A percentile compares a stretch with the other conserved stretches of the same genome.
These are phyloP conservation scores for Entomobrya proxima DNA, from an alignment of 2,888 invertebrate genomes.

Conservation along the genomic window DNA sequence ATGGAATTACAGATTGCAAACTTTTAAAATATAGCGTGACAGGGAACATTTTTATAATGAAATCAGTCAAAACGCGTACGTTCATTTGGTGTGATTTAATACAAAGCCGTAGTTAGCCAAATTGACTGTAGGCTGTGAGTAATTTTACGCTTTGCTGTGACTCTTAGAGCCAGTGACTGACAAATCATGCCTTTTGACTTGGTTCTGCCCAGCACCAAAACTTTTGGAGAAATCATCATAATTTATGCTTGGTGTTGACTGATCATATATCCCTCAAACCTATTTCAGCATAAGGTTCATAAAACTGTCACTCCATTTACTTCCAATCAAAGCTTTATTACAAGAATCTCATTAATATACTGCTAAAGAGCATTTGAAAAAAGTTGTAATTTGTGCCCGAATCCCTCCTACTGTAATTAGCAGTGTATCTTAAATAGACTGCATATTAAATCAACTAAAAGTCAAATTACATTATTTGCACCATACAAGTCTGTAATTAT, in stretches of 20 bases:
- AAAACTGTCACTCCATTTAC: neutral
- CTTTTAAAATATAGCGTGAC: too few relatives aligned
- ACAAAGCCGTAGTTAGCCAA: too few relatives aligned
- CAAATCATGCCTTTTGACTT: neutral
- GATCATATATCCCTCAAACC: neutral
- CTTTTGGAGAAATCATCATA: conserved; percentile 40
- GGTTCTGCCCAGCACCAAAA: conserved; percentile 37
- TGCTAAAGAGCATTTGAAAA: neutral
- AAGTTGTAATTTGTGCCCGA: conserved; percentile 33
- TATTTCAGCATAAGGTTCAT: neutral
- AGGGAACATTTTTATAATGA: too few relatives aligned
- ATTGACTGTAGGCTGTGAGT: too few relatives aligned
- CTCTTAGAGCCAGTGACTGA: neutral
- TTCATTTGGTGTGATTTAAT: too few relatives aligned
- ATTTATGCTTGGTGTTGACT: neutral
- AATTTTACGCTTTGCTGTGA: too few relatives aligned
- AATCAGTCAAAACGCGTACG: too few relatives aligned
- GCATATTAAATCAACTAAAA: neutral
- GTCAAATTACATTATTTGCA: neutral
- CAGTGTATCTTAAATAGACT: too few relatives aligned
- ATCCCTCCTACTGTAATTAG: conserved; percentile 30
- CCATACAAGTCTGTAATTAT: neutral
- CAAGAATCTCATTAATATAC: neutral
- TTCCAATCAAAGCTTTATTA: too few relatives aligned
- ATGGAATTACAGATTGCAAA: too few relatives aligned